These are phyloP conservation scores for Mesocentrotus franciscanus DNA, from an alignment of 53 echinoderm and acorn worm genomes.

Conservation along the genomic window DNA sequence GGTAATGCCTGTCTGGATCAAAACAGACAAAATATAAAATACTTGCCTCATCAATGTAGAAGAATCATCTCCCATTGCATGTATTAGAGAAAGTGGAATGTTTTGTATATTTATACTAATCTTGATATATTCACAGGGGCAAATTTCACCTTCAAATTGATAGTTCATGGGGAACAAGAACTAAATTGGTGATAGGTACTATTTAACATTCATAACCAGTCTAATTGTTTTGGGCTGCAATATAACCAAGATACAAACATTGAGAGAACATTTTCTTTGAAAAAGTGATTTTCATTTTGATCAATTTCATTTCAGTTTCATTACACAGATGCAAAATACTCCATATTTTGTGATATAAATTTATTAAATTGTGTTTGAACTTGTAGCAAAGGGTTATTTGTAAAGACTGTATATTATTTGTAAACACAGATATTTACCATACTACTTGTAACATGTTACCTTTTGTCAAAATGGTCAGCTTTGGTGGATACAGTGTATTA, in stretches of 20 bases:
- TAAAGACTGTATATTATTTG: not conserved
- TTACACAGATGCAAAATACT: not conserved
- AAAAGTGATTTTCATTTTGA: too few species aligned
- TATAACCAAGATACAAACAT: too few species aligned
- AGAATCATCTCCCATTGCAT: conserved; percentile 24
- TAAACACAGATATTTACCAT: not conserved
- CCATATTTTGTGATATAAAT: not conserved
- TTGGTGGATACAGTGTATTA: not conserved
- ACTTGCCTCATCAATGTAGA: conserved; percentile 1
- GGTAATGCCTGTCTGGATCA: too few species aligned
- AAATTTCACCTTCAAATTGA: not conserved
- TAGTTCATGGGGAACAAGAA: too few species aligned
- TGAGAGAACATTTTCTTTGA: too few species aligned
- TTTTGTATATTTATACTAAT: conserved; percentile 27
- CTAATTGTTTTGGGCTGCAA: too few species aligned
- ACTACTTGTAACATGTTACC: not conserved
- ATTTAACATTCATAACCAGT: too few species aligned
- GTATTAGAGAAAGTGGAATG: conserved; percentile 5
- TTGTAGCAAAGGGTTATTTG: not conserved
- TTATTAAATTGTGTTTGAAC: not conserved
- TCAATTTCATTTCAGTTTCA: not conserved
- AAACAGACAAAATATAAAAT: not conserved
- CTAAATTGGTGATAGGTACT: too few species aligned
- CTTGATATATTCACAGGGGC: not conserved
- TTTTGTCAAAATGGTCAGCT: conserved; percentile 5